A percentile compares a stretch with the other conserved stretches of the same genome.
phyloP scores from a whole-genome alignment of 2,113 vertebrate genomes.

The Nyctereutes procyonoides region DNA sequence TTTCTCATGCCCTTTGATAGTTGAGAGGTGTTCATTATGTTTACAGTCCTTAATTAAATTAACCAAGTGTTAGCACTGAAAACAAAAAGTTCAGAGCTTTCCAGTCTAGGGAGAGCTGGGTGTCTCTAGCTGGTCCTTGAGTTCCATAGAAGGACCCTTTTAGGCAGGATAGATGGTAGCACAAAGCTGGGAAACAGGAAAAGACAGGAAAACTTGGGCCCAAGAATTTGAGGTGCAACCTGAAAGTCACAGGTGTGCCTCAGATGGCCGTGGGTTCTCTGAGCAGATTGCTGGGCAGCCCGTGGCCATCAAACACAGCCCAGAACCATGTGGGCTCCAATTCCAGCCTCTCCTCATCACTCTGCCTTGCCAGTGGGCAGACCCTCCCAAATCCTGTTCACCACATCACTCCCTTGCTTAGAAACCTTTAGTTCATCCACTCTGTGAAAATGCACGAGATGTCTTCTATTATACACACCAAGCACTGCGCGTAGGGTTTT shows the following conservation, averaged over 20 bases:
- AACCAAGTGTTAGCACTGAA: not conserved
- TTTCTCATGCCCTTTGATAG: slow-evolving; percentile 34
- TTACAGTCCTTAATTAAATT: slow-evolving; percentile 20
- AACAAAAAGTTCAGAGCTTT: not conserved
- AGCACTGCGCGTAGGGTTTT: not conserved
- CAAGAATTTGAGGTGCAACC: not conserved
- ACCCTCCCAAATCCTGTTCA: not conserved
- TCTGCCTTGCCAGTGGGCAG: not conserved
- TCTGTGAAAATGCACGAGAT: not conserved
- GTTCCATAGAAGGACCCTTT: not conserved
- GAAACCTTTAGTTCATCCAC: not conserved
- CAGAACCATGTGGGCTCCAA: not conserved
- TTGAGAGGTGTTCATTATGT: not conserved
- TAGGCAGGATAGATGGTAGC: not conserved
- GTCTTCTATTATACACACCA: not conserved
- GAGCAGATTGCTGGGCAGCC: not conserved
- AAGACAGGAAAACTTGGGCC: not conserved
- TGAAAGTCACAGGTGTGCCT: not conserved
- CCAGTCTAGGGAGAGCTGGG: not conserved
- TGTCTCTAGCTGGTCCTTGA: not conserved
- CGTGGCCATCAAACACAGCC: not conserved
- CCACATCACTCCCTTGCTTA: not conserved
- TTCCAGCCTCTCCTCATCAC: not conserved
- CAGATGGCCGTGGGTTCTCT: not conserved
- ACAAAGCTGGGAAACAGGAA: not conserved